Evolutionary conservation across 2,797 vertebrate species (phyloP).

Genomic region (Eleutherodactylus coqui): DNA sequence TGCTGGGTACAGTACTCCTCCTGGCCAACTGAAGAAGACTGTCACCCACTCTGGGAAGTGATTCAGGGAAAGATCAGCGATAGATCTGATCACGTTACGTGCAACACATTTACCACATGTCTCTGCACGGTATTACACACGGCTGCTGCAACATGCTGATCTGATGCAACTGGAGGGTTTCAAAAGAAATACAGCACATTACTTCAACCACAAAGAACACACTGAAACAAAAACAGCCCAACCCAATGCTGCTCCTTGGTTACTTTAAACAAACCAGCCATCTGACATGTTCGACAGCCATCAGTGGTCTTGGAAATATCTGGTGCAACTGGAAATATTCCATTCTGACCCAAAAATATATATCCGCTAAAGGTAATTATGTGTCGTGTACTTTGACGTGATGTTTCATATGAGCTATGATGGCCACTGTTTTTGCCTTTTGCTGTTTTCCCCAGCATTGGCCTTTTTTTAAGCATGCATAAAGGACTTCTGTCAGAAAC

Average conservation of each 20-base stretch:
- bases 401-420: neutral
- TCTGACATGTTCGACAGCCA: neutral
- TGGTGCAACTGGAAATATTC: slow-evolving; percentile 6
- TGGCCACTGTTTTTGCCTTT: neutral
- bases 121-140: neutral
- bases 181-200: neutral
- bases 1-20: neutral
- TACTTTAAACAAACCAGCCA: slow-evolving; percentile 27
- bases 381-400: neutral
- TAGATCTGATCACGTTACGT: neutral
- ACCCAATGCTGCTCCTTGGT: neutral
- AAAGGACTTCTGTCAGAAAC: too few species aligned
- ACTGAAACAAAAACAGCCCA: neutral
- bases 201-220: neutral
- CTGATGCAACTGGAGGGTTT: neutral
- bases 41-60: neutral
- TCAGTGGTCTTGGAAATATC: neutral
- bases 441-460: too few species aligned
- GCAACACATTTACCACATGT: neutral
- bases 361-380: too few species aligned
- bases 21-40: slow-evolving; percentile 28
- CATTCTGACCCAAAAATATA: neutral
- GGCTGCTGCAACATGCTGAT: neutral
- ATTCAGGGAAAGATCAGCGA: neutral
- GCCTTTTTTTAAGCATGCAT: too few species aligned